Percentiles rank a stretch among this genome's conserved stretches.
Conservation (phyloP, 2,113 vertebrate genomes). For the Eonycteris spelaea region DNA sequence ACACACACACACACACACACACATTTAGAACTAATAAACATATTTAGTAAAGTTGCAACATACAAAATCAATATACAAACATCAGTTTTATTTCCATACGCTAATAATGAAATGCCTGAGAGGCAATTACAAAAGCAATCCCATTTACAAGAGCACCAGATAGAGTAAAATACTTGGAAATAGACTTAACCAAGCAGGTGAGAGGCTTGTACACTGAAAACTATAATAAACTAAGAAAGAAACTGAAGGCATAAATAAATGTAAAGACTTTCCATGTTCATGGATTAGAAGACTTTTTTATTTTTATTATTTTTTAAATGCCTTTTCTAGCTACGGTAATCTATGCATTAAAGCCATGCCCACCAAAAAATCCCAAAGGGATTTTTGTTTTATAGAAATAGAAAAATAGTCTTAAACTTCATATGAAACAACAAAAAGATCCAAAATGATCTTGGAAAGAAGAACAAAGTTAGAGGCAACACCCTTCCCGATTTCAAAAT, state of each 20-base stretch:
- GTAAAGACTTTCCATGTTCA: neutral
- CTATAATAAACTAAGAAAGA: neutral
- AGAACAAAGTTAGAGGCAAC: neutral
- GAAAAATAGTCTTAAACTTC: neutral
- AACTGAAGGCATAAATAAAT: neutral
- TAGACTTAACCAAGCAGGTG: neutral
- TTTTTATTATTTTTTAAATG: neutral
- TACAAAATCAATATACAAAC: too few relatives aligned
- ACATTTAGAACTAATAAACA: too few relatives aligned
- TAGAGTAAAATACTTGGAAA: neutral
- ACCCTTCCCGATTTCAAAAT: neutral
- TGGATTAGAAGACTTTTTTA: neutral
- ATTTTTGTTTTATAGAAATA: neutral
- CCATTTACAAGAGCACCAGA: neutral
- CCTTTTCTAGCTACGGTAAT: neutral
- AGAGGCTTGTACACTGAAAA: neutral
- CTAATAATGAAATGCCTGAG: neutral
- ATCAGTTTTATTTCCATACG: too few relatives aligned
- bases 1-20: too few relatives aligned
- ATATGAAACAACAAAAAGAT: neutral
- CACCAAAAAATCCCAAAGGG: neutral
- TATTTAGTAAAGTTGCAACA: too few relatives aligned
- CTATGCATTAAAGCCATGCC: neutral
- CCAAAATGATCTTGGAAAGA: neutral
- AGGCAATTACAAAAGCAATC: neutral